Percentiles rank a stretch among this genome's conserved stretches.
phyloP scores from a whole-genome alignment of 92 coral and sea anemone genomes.

The Muricea muricata region DNA sequence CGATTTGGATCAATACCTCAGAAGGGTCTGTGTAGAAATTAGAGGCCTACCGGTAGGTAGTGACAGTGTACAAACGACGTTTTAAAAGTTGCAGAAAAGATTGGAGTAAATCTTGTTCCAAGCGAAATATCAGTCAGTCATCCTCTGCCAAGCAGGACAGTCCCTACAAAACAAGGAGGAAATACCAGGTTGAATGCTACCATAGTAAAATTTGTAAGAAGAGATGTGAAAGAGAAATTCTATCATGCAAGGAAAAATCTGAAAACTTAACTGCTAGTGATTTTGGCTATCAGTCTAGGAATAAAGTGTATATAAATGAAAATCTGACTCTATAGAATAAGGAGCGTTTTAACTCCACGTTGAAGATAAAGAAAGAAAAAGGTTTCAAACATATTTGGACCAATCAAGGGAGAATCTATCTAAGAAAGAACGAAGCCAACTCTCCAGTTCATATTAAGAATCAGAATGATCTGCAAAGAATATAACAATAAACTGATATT shows the following conservation, averaged over 20 bases:
- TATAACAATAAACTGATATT: no score
- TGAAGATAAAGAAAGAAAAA: neutral
- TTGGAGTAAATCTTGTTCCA: no score
- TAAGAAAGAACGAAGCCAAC: neutral
- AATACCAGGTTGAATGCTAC: neutral
- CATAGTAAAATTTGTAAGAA: no score
- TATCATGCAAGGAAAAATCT: no score
- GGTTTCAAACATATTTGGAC: constrained; percentile 1
- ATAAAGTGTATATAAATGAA: neutral
- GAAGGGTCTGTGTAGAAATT: neutral
- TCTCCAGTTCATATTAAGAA: neutral
- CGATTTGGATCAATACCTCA: neutral
- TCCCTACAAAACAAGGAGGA: neutral
- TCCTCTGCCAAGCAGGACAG: neutral
- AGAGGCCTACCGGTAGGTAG: neutral
- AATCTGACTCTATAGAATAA: neutral
- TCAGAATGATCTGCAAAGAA: no score
- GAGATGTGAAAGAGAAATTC: no score
- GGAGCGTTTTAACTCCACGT: neutral
- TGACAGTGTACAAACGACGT: no score
- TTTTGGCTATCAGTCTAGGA: neutral
- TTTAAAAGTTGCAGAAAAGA: no score
- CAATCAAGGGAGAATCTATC: neutral
- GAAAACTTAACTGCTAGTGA: neutral
- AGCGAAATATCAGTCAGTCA: neutral